Percentiles rank a stretch among this genome's conserved stretches.
These are phyloP conservation scores for Lasius platythorax DNA, from an alignment of 2,888 invertebrate species.

Conservation along the genomic window DNA sequence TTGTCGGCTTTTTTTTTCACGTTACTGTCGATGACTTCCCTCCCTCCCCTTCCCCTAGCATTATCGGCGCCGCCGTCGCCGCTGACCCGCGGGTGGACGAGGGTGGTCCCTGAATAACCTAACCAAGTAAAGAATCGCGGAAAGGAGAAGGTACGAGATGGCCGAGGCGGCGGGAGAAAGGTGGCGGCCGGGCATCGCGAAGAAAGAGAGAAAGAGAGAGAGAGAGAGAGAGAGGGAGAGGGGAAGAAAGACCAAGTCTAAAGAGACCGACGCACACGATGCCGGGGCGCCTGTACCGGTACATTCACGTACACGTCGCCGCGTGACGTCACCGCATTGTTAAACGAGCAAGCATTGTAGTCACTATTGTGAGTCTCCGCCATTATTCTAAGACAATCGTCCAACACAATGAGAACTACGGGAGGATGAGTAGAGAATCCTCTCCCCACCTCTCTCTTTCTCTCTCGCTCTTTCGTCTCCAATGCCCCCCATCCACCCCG, in stretches of 20 bases:
- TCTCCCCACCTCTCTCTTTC: slow-evolving; percentile 56
- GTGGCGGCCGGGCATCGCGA: slow-evolving; percentile 45
- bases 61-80: not conserved
- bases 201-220: slow-evolving; percentile 50
- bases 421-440: slow-evolving; percentile 82
- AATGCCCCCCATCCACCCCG: slow-evolving; percentile 31
- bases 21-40: slow-evolving; percentile 48
- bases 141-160: slow-evolving; percentile 55
- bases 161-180: slow-evolving; percentile 41
- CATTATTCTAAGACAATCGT: slow-evolving; percentile 86
- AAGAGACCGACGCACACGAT: slow-evolving; percentile 80
- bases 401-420: slow-evolving; percentile 86
- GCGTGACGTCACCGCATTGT: slow-evolving; percentile 86
- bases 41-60: not conserved
- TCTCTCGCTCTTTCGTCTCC: slow-evolving; percentile 51
- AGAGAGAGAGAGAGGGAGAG: slow-evolving; percentile 50
- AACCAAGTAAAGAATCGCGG: slow-evolving; percentile 74
- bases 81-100: slow-evolving; percentile 66
- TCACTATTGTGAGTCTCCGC: slow-evolving; percentile 86
- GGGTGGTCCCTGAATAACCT: slow-evolving; percentile 70
- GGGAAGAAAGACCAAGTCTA: slow-evolving; percentile 73
- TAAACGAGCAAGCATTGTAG: slow-evolving; percentile 86
- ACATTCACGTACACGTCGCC: slow-evolving; percentile 83
- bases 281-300: slow-evolving; percentile 79
- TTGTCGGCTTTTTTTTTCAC: slow-evolving; percentile 48